Base-by-base conservation (phyloP, 2,888 invertebrate genomes). In the Loripinus fragilis region DNA sequence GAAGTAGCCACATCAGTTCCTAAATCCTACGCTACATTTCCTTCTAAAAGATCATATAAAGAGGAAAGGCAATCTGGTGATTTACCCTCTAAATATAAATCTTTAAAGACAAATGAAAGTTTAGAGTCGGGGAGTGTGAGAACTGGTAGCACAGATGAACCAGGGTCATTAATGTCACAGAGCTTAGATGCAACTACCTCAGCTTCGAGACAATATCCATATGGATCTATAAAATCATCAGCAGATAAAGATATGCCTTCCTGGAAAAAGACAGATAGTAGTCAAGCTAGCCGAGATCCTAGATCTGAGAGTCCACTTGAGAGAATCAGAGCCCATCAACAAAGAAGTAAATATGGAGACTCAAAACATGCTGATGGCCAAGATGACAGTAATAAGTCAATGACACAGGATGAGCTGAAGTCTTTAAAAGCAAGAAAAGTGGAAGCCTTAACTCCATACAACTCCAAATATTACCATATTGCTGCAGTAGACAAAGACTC, bases 101-200 rank as follows among this genome's bases (percentile, higher is more conserved):
- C 74, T 66, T 38, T 81, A 38, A 69, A 67, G 50, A 77, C 72
- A 68, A 78, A 74, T 71, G 65, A n/a, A 7, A 78, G 74, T 76
- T 42, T 72, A 30, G 81, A 77, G 23, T 42, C 65, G 42, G 76
- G 45, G 45, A 80, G 76, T 85, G 80, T 78, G 2, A 74, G 67
- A 55, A 74, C 83, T 48, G 83, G 83, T 35, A 83, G 83, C 45
- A 78, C 78, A 35, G 83, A 83, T 55, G 80, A 78, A 23, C 71
- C 78, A 15, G 77, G 41, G 65, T 80, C 80, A 25, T 5, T 20
- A 10, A 5, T 12, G 30, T 17, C 33, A 33, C 3, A 60, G 17
- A 25, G 12, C 1, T 30, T 20, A 33, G 33, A 60, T 33, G 10
- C 20, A 17, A 73, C 68, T 38, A 17, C 35, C 41, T 64, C 48